Evolutionary conservation across 37 sponge, comb jelly and placozoan genomes (phyloP).

Genomic region (Hormiphora californensis): DNA sequence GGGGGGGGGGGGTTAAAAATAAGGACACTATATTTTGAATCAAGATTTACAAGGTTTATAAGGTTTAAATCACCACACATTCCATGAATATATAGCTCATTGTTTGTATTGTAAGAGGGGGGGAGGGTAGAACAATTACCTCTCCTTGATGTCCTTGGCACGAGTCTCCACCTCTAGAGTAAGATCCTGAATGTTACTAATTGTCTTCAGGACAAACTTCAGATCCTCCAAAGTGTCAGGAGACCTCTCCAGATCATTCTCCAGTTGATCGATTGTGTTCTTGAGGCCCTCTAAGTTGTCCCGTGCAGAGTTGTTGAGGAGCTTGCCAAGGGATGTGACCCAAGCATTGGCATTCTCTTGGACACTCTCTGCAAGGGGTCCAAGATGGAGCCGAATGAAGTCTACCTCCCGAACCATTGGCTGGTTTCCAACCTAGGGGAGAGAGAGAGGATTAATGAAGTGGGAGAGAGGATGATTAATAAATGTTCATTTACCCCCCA

Average conservation of each 20-base stretch:
- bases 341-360: conserved; percentile 78
- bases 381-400: conserved; percentile 76
- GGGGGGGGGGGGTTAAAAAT: neutral
- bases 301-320: conserved; percentile 67
- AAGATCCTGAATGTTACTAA: conserved; percentile 78
- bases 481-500: neutral
- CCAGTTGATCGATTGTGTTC: conserved; percentile 57
- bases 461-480: neutral
- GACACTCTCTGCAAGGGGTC: conserved; percentile 72
- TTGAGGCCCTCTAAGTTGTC: conserved; percentile 63
- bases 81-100: neutral
- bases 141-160: conserved; percentile 62
- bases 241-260: conserved; percentile 63
- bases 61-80: neutral
- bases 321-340: conserved; percentile 73
- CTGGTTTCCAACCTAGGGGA: conserved; percentile 57
- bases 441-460: too few species aligned
- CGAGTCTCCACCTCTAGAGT: conserved; percentile 83
- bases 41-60: neutral
- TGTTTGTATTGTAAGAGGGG: neutral
- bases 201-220: conserved; percentile 93
- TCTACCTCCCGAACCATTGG: conserved; percentile 61
- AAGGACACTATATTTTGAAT: neutral
- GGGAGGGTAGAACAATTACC: neutral
- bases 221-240: conserved; percentile 84